Base-by-base conservation (phyloP, 2,888 invertebrate species). In the Thysanoteuthis rhombus region DNA sequence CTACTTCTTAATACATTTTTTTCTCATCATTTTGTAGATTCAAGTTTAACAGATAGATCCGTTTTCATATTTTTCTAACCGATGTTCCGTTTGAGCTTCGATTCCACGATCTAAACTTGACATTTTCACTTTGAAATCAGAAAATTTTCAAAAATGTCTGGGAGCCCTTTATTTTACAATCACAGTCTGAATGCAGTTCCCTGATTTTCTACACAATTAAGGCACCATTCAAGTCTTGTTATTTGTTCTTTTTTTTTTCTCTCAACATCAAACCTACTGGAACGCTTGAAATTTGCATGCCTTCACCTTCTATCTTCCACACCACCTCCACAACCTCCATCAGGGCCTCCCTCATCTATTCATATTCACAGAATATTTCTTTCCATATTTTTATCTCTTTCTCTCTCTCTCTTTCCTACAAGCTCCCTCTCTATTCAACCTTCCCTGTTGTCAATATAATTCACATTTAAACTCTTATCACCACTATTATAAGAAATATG, bases 101-200 rank as follows among this genome's bases (percentile, higher is more conserved):
- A 75, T n/a, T 75, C 75, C 75, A 75, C n/a, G 36, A 12, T n/a
- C 75, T 75, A 75, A 75, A 75, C 75, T n/a, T 75, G n/a, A n/a
- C 75, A 75, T 75, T 75, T 75, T 75, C 10, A n/a, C 75, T n/a
- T n/a, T 75, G 75, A 75, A 75, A 75, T 36, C 75, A n/a, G n/a
- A 75, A 75, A n/a, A 75, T n/a, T 75, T n/a, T 75, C 75, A 75
- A 75, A 75, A 75, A n/a, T 75, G 75, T 75, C 75, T 75, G n/a
- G n/a, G 16, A 16, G 75, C 36, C 75, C n/a, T 75, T 75, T 75
- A 75, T 75, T 75, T 75, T n/a, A 0, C 75, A 36, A 75, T 75
- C 75, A n/a, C n/a, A 16, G 16, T 75, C 75, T 75, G 16, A 75
- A 75, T 75, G 8, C 25, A 25, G 75, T 75, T 75, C 75, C 75